Evolutionary conservation across 2,113 vertebrate genomes (phyloP).

Genomic region (Brevimyrus niger): DNA sequence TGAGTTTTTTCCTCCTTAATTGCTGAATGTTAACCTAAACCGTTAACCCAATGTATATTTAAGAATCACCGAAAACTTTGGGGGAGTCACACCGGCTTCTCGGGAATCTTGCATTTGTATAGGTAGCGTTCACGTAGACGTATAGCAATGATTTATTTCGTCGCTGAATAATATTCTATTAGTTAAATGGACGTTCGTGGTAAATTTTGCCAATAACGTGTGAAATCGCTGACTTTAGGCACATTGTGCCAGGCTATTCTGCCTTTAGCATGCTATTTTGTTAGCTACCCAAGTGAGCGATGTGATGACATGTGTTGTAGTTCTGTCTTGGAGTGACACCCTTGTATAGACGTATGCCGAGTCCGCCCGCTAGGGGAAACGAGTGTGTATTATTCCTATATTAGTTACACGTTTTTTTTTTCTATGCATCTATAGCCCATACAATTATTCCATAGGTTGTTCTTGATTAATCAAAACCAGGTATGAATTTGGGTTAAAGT

Average conservation of each 20-base stretch:
- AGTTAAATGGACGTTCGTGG: background rate
- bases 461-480: background rate
- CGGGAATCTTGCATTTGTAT: background rate
- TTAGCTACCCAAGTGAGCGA: background rate
- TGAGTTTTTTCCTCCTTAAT: slow-evolving; percentile 43
- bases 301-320: background rate
- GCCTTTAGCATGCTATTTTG: background rate
- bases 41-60: background rate
- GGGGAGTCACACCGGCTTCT: background rate
- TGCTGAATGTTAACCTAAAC: background rate
- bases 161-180: background rate
- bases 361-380: background rate
- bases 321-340: background rate
- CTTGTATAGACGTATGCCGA: background rate
- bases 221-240: background rate
- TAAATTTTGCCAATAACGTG: background rate
- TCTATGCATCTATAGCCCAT: background rate
- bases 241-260: background rate
- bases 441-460: background rate
- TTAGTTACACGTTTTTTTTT: background rate
- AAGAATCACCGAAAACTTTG: background rate
- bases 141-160: background rate
- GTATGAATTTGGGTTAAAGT: background rate
- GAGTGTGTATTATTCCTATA: background rate
- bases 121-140: background rate